Conservation (phyloP, 2,113 vertebrate genomes). For the Lathamus discolor region DNA sequence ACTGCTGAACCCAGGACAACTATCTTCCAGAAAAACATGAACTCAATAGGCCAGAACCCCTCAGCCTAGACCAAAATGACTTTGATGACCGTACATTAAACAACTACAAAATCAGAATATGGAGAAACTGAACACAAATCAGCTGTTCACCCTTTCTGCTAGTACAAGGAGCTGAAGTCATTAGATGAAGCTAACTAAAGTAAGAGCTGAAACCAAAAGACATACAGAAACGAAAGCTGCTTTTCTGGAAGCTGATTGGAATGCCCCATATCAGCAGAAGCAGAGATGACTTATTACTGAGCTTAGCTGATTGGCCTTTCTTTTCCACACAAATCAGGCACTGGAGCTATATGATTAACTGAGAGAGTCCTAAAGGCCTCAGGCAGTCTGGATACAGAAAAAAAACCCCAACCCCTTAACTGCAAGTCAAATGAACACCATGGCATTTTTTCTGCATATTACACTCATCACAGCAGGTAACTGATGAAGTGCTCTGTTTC, state of each 20-base stretch:
- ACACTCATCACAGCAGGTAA: neutral
- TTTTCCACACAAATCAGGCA: neutral
- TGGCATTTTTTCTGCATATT: neutral
- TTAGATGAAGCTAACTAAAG: neutral
- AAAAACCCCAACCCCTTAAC: neutral
- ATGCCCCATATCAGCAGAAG: neutral
- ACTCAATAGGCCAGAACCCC: neutral
- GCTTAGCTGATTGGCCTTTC: neutral
- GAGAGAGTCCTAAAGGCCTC: neutral
- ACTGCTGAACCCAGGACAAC: too few species aligned
- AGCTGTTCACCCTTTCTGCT: neutral
- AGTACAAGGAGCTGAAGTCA: neutral
- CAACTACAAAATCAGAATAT: neutral
- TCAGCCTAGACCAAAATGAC: neutral
- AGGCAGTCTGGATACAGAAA: neutral
- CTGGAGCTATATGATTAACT: neutral
- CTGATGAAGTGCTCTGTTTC: neutral
- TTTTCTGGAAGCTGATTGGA: neutral
- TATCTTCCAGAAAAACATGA: neutral
- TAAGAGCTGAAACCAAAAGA: neutral
- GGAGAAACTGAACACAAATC: neutral
- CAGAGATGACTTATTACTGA: neutral
- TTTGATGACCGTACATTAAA: neutral
- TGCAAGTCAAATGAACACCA: neutral
- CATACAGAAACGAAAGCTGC: neutral